These are phyloP conservation scores for Vultur gryphus DNA, from an alignment of 2,797 vertebrate species.

Conservation along the genomic window DNA sequence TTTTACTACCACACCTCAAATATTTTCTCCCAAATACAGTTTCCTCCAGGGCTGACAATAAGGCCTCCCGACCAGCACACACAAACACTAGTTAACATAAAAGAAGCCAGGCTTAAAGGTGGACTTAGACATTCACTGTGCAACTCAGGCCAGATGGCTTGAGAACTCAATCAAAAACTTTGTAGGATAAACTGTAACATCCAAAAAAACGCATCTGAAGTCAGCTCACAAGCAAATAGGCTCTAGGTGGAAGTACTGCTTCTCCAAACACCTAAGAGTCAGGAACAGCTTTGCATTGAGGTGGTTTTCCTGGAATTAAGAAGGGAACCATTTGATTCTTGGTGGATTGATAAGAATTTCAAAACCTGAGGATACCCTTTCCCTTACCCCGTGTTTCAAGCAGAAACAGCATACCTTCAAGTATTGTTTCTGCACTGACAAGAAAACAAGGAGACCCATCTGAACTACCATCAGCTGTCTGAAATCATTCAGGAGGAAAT, in stretches of 20 bases:
- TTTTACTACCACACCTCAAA: background rate
- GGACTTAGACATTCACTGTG: background rate
- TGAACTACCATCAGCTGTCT: slow-evolving; percentile 22
- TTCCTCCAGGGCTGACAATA: background rate
- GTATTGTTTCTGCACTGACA: slow-evolving; percentile 2
- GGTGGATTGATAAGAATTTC: background rate
- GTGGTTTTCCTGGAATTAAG: background rate
- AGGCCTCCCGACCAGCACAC: background rate
- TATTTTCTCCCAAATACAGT: background rate
- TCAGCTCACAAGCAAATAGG: background rate
- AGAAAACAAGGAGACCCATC: background rate
- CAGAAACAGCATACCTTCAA: background rate
- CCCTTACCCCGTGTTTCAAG: background rate
- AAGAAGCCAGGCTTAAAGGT: background rate
- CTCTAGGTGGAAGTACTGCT: background rate
- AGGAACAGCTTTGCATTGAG: background rate
- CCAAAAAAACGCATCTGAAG: background rate
- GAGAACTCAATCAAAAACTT: background rate
- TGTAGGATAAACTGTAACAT: background rate
- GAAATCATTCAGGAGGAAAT: background rate
- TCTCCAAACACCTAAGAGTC: background rate
- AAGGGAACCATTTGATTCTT: background rate
- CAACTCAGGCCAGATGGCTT: background rate
- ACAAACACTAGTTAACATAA: background rate
- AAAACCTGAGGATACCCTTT: background rate